phyloP scores from a whole-genome alignment of 2,888 invertebrate genomes.

The Labia minor region DNA sequence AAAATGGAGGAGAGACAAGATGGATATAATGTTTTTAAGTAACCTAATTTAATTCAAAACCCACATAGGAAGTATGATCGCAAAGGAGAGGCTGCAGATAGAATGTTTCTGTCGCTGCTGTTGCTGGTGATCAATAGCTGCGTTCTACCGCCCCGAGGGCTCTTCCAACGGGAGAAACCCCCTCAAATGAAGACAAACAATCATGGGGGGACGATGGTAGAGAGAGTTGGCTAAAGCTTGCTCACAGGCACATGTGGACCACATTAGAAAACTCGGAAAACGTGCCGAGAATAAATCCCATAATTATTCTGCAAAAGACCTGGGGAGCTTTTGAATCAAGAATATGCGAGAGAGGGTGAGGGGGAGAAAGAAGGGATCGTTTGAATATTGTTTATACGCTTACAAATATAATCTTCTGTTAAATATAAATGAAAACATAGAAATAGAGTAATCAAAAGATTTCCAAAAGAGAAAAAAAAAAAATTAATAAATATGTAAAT shows the following conservation, averaged over 20 bases:
- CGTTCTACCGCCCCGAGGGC: background rate
- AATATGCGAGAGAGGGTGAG: background rate
- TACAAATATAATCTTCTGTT: no score
- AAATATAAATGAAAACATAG: no score
- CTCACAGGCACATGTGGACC: background rate
- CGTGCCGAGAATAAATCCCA: background rate
- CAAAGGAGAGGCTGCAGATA: background rate
- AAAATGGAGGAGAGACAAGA: background rate
- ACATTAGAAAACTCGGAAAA: background rate
- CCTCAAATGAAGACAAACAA: background rate
- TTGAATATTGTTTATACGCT: background rate
- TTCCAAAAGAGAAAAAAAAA: no score
- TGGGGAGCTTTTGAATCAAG: background rate
- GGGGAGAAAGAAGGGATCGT: background rate
- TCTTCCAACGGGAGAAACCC: background rate
- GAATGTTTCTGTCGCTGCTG: background rate
- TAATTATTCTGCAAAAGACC: background rate
- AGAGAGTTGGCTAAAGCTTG: no score
- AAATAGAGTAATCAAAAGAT: no score
- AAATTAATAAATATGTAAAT: no score
- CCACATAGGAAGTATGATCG: background rate
- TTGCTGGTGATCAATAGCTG: background rate
- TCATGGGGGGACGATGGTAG: background rate
- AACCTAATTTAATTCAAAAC: background rate
- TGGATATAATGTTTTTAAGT: background rate